phyloP scores from a whole-genome alignment of 2,888 invertebrate genomes.

The Eilema caniola region DNA sequence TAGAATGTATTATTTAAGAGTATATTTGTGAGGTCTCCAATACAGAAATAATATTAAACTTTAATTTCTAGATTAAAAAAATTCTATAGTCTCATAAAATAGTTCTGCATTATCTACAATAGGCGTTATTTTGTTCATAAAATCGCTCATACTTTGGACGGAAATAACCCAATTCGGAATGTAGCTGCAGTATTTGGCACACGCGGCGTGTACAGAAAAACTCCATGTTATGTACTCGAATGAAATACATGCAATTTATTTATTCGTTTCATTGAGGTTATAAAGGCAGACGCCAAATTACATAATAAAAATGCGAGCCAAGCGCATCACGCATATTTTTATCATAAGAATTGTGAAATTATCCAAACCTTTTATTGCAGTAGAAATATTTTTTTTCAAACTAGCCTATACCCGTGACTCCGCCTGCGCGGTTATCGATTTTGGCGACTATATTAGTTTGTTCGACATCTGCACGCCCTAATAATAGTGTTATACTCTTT shows the following conservation, averaged over 20 bases:
- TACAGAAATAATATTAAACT: background rate
- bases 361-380: background rate
- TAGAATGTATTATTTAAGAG: no score
- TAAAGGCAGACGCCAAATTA: constrained; percentile 56
- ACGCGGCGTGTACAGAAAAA: constrained; percentile 55
- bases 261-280: constrained; percentile 63
- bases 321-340: constrained; percentile 25
- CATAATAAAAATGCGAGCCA: constrained; percentile 40
- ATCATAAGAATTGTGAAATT: background rate
- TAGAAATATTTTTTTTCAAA: background rate
- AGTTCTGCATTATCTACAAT: background rate
- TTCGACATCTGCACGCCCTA: no score
- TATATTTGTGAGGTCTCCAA: background rate
- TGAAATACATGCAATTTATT: constrained; percentile 70
- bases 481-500: no score
- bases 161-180: constrained; percentile 52
- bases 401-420: background rate
- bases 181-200: constrained; percentile 70
- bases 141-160: constrained; percentile 5
- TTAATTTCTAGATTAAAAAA: background rate
- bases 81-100: background rate
- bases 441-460: no score
- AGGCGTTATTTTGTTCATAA: constrained; percentile 1
- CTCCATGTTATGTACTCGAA: constrained; percentile 58
- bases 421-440: no score